phyloP scores from a whole-genome alignment of 2,797 vertebrate genomes.

The Acanthurus lineatus region DNA sequence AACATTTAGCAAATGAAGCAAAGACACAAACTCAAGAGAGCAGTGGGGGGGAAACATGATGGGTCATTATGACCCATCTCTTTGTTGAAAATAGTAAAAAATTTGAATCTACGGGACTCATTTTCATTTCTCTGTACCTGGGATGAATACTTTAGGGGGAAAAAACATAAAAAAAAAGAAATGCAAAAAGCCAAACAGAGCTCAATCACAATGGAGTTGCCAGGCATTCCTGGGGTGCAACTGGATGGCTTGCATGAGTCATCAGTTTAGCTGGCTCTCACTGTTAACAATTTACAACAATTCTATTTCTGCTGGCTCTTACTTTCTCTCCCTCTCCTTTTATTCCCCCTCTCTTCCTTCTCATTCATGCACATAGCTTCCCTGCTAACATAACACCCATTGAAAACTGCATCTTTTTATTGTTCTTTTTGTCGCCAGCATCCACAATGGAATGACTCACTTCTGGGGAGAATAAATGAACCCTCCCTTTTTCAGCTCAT shows the following conservation, averaged over 20 bases:
- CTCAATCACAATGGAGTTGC: conserved; percentile 59
- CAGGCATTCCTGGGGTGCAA: conserved; percentile 65
- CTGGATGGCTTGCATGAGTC: conserved; percentile 71
- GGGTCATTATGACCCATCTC: conserved; percentile 44
- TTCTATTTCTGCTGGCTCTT: conserved; percentile 53
- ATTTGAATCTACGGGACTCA: conserved; percentile 15
- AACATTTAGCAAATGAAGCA: conserved; percentile 42
- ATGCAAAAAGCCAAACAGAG: conserved; percentile 66
- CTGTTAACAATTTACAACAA: conserved; percentile 56
- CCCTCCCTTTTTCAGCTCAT: conserved; percentile 18
- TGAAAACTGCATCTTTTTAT: conserved; percentile 13
- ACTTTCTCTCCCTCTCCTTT: conserved; percentile 16
- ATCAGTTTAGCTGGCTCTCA: conserved; percentile 66
- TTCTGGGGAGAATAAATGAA: conserved; percentile 46
- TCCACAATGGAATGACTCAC: conserved; percentile 42
- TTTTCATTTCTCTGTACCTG: conserved; percentile 23
- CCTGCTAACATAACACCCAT: conserved; percentile 7
- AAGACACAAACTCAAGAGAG: conserved; percentile 40
- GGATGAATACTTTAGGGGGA: conserved; percentile 21
- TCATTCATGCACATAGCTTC: conserved; percentile 6
- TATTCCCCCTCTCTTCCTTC: not conserved
- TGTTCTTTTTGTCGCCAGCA: conserved; percentile 43
- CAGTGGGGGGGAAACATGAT: conserved; percentile 15
- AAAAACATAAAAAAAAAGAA: conserved; percentile 63
- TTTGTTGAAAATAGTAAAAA: conserved; percentile 54